A percentile compares a stretch with the other conserved stretches of the same genome.
phyloP scores from a whole-genome alignment of 2,888 invertebrate genomes.

The Alloplasta piceator region DNA sequence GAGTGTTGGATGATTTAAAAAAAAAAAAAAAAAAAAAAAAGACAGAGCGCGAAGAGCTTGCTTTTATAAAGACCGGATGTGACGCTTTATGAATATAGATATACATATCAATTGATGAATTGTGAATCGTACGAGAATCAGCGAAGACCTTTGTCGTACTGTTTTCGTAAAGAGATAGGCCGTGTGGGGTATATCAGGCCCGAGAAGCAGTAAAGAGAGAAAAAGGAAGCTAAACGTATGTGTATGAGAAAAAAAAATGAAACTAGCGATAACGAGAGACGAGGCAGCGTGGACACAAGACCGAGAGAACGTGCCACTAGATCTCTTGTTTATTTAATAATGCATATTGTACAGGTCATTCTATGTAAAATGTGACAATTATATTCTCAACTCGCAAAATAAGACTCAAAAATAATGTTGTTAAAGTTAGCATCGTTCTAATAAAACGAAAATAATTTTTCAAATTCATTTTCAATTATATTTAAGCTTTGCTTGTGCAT shows the following conservation, averaged over 20 bases:
- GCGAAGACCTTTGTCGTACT: conserved; percentile 11
- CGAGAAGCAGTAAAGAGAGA: conserved; percentile 60
- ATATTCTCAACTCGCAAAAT: too few relatives aligned
- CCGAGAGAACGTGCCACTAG: conserved; percentile 28
- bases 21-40: conserved; percentile 69
- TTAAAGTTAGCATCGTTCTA: too few relatives aligned
- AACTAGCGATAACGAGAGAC: conserved; percentile 35
- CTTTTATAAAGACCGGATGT: conserved; percentile 70
- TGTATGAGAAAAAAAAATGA: conserved; percentile 47
- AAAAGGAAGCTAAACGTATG: conserved; percentile 30
- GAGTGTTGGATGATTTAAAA: conserved; percentile 2
- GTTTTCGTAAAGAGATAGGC: conserved; percentile 39
- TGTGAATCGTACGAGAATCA: conserved; percentile 73
- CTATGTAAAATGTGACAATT: too few relatives aligned
- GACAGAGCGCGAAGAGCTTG: conserved; percentile 51
- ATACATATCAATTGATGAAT: conserved; percentile 75
- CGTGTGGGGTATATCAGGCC: conserved; percentile 42
- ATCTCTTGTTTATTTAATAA: not conserved
- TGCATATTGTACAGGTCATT: not conserved
- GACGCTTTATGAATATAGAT: conserved; percentile 74
- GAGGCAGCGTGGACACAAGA: conserved; percentile 14
- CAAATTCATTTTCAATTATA: too few relatives aligned
- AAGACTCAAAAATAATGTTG: too few relatives aligned
- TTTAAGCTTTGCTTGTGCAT: too few relatives aligned
- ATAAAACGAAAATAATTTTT: too few relatives aligned